These are phyloP conservation scores for Bellardia bayeri DNA, from an alignment of 2,888 invertebrate genomes.

Conservation along the genomic window DNA sequence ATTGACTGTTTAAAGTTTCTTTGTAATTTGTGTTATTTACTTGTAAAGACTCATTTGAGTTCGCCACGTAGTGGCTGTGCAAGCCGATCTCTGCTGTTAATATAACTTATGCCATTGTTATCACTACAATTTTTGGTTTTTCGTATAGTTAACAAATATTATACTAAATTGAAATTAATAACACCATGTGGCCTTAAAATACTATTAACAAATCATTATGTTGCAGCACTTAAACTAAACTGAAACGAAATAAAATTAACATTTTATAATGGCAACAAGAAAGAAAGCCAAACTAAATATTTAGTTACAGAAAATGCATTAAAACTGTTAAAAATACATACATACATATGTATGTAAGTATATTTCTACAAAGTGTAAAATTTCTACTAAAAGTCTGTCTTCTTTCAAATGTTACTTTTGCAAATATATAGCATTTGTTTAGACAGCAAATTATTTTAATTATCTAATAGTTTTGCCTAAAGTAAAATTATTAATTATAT, in stretches of 20 bases:
- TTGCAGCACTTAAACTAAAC: constrained; percentile 35
- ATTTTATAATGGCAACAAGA: constrained; percentile 21
- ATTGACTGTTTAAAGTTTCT: too few relatives aligned
- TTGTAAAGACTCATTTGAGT: too few relatives aligned
- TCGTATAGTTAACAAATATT: constrained; percentile 61
- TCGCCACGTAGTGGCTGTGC: too few relatives aligned
- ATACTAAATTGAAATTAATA: constrained; percentile 68
- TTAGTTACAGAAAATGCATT: background rate
- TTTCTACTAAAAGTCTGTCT: background rate
- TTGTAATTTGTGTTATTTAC: too few relatives aligned
- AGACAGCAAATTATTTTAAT: constrained; percentile 30
- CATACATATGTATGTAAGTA: too few relatives aligned
- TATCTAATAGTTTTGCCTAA: constrained; percentile 23
- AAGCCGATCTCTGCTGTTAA: background rate
- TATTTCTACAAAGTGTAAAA: too few relatives aligned
- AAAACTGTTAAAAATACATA: too few relatives aligned
- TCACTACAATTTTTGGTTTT: constrained; percentile 44
- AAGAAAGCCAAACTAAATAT: background rate
- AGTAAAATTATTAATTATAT: constrained; percentile 10
- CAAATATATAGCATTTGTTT: background rate
- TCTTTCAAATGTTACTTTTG: background rate
- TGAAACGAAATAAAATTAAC: constrained; percentile 43
- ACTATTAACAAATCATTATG: constrained; percentile 67
- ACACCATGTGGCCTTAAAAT: constrained; percentile 68
- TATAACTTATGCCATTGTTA: background rate